Evolutionary conservation across 1,140 invertebrate genomes (phyloP).

Genomic region (Drosophila kohkoa): DNA sequence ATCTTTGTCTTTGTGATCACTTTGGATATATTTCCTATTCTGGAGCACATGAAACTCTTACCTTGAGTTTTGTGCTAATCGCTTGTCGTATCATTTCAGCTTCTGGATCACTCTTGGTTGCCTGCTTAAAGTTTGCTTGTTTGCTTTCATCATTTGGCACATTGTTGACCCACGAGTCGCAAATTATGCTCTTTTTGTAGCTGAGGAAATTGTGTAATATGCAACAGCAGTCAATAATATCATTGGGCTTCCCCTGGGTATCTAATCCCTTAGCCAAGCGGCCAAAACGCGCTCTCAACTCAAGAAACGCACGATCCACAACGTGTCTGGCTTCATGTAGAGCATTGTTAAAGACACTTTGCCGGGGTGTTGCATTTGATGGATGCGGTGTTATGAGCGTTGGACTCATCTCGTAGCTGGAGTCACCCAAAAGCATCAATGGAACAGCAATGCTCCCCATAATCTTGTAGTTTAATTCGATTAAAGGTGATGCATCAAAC

Average conservation of each 20-base stretch:
- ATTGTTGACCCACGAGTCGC: neutral
- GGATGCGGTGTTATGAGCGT: constrained; percentile 5
- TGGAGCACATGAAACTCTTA: constrained; percentile 75
- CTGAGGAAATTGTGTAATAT: constrained; percentile 15
- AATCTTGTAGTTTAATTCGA: neutral
- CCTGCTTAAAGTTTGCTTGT: neutral
- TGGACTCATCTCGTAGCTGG: neutral
- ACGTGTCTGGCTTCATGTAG: neutral
- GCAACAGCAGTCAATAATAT: constrained; percentile 2
- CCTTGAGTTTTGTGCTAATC: constrained; percentile 85
- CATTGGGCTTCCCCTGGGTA: neutral
- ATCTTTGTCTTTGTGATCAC: constrained; percentile 88
- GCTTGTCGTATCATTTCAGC: too few species aligned
- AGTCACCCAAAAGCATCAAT: neutral
- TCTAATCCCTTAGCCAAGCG: neutral
- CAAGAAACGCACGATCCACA: neutral
- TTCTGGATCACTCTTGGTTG: neutral
- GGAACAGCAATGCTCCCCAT: neutral
- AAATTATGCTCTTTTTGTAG: neutral
- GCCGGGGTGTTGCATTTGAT: too few species aligned
- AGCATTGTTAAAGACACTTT: neutral
- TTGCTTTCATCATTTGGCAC: neutral
- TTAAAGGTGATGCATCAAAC: neutral
- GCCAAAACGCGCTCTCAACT: neutral
- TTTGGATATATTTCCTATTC: neutral